Base-by-base conservation (phyloP, 1,140 invertebrate species). In the Drosophila yakuba region DNA sequence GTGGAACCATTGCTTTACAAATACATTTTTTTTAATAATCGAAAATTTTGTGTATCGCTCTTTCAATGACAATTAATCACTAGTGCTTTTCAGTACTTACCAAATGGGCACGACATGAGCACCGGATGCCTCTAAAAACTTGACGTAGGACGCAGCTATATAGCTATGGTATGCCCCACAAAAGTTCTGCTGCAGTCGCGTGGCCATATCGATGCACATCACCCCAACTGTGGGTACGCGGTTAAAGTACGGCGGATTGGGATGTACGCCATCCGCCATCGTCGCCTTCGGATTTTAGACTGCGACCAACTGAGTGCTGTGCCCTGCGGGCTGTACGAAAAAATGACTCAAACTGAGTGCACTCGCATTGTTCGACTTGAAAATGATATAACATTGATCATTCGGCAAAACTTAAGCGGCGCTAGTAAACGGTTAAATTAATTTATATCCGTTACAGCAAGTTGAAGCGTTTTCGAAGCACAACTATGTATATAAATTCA, bases 141-240 rank as follows among this genome's bases (percentile, higher is more conserved):
- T 98, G 0, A 98, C 96, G 84, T 98, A 98, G 0, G 96, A 96
- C 1, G 97, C 95, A 0, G 96, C 95, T 48, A 98, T 97, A 80
- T 96, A 98, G 78, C 95, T 95, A 1, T 94, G 91, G 72, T 94
- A 94, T 36, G 92, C 62, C 38, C 92, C 74, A 0, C 93, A 91
- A 92, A 93, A 95, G 10, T 92, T 90, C 3, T 86, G 2, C 10
- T 35, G 17, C 28, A 85, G 39, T 0, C 0, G 4, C 0, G 85
- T 91, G 4, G 93, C 93, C 25, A 94, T 93, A 89, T 96, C 95
- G 78, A 96, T 95, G 0, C 95, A 93, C 23, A 96, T 80, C 17
- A 96, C 93, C 17, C 96, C 96, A 63, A 95, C 93, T 54, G 94
- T 94, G 0, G 94, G 94, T 1, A 28, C 45, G 4, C 32, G 15